Evolutionary conservation across 1,140 invertebrate species (phyloP), one percentile per base, ranked within the genome.

Genomic region (Pseudomyrmex concolor): DNA sequence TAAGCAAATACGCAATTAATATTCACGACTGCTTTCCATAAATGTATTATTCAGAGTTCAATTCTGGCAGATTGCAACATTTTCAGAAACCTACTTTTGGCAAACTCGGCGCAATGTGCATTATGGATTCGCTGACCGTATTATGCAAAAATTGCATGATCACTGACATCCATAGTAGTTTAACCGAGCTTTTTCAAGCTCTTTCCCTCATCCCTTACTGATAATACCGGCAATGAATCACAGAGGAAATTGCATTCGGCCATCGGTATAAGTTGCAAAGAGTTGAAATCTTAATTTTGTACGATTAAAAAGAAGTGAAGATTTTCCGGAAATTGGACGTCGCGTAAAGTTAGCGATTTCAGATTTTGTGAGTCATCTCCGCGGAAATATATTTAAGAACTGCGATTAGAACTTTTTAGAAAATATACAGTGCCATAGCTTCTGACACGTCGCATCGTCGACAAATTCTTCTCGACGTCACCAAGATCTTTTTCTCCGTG

Each of bases 1-100:
- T 17, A 43, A 34, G 12, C 19, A 74, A 74, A 74, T 25, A 51
- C n/a, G 48, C 19, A 22, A 51, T 77, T 77, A 77, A 77, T 74
- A 74, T 78, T 78, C 51, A 77, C 17, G 50, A 45, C 13, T 13
- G 25, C 12, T 77, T 67, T 55, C 50, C 73, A 55, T 77, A 45
- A 77, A 67, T 77, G 17, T 45, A 55, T 67, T 55, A 66, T 67
- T 67, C 62, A 67, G 9, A 22, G 19, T 34, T 77, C 19, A 55
- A 77, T 67, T 22, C 50, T 7, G 48, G 50, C 34, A 55, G 50
- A 78, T 57, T 48, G 76, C 19, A 78, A 19, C 64, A 78, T 57
- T 68, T 78, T 57, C 64, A 10, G 10, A 55, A 19, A 78, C 8
- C 54, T 70, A 48, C 10, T 59, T 78, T 48, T 22, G 9, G 5